Evolutionary conservation across 1,140 invertebrate species (phyloP), one percentile per base, ranked within the genome.

Genomic region (Tetragonula clypearis): DNA sequence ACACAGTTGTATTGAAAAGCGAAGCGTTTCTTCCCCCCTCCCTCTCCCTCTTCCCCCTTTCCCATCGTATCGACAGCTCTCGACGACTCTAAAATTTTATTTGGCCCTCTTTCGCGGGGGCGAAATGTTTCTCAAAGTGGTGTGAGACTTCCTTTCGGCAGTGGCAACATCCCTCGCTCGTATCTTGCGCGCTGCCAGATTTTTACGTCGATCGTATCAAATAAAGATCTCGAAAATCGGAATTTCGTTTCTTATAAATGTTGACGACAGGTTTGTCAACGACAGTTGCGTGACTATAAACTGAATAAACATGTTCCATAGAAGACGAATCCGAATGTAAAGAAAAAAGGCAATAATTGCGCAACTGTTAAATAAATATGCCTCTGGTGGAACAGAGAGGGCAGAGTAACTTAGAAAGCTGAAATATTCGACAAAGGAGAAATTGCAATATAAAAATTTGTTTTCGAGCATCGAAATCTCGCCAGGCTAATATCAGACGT

Each of bases 21-120:
- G 77, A 78, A 83, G 62, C 80, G 56, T 85, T 84, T 78, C 69
- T 17, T 19, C 1, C 15, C 19, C 1, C 82, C 75, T 83, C 80
- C 82, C 86, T 0, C 86, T 0, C 30, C 30, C 30, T 30, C 30
- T 19, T 6, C 15, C 6, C 14, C 82, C 75, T 85, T 77, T 80
- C 86, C 76, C 11, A 79, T 86, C 84, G 76, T 35, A 80, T 89
- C 77, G 73, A 86, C 86, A 86, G 84, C 85, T 87, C 82, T 86
- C 80, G 75, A 82, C 81, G 92, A 91, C 92, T 93, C 91, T 94
- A 94, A 94, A 94, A 93, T 93, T 94, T 94, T 94, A 94, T 94
- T 90, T 88, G 85, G 82, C 85, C 88, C 82, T 76, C 68, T 84
- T 82, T 60, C 30, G 53, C 79, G 77, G 71, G 79, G 79, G 87